Evolutionary conservation across 2,113 vertebrate species (phyloP).

Genomic region (Osmerus eperlanus): DNA sequence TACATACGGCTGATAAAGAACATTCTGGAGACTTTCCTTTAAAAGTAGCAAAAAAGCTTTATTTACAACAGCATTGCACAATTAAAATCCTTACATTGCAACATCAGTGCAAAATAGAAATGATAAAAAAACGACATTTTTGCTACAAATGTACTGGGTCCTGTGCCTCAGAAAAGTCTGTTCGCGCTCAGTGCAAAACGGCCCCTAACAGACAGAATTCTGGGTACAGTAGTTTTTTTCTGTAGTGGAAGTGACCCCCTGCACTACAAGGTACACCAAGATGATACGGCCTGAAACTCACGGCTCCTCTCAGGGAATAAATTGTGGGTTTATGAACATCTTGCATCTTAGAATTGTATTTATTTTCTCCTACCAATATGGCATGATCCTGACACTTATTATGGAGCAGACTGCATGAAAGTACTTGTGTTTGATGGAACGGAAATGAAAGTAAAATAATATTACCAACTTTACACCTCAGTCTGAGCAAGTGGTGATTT

Average conservation of each 20-base stretch:
- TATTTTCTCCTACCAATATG: neutral
- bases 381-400: too few relatives aligned
- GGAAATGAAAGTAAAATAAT: conserved; percentile 5
- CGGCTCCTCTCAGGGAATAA: conserved; percentile 2
- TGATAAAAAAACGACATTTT: conserved; percentile 39
- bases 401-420: too few relatives aligned
- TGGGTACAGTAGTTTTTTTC: conserved; percentile 50
- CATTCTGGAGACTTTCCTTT: conserved; percentile 15
- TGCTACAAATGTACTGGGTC: conserved; percentile 93
- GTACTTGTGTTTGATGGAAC: neutral
- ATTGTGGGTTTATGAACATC: neutral
- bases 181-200: conserved; percentile 54
- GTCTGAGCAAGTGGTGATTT: conserved; percentile 49
- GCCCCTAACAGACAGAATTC: conserved; percentile 53
- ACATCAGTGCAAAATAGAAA: conserved; percentile 85
- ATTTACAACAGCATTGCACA: conserved; percentile 91
- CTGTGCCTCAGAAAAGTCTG: conserved; percentile 65
- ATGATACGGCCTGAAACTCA: conserved; percentile 24
- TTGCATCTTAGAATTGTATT: neutral
- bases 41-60: conserved; percentile 59
- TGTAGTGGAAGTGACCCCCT: neutral
- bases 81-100: conserved; percentile 75
- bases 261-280: neutral
- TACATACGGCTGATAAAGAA: neutral
- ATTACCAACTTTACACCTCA: conserved; percentile 51